Percentiles rank a stretch among this genome's conserved stretches.
phyloP scores from a whole-genome alignment of 2,113 vertebrate genomes.

The Scalopus aquaticus region DNA sequence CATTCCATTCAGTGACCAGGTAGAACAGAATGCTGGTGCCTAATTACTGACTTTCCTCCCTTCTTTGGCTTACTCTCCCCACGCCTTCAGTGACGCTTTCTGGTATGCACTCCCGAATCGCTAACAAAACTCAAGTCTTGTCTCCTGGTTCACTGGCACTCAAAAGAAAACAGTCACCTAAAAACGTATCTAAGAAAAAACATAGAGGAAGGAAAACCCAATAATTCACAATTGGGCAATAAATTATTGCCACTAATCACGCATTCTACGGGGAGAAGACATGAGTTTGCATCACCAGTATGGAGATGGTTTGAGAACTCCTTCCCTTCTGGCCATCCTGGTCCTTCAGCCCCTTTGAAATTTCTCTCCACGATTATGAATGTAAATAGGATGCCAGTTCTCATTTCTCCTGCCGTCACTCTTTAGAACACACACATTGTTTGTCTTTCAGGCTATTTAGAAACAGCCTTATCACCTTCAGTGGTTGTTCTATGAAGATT shows the following conservation, averaged over 20 bases:
- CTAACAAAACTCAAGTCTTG: neutral
- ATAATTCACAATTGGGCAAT: neutral
- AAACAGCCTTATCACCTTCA: neutral
- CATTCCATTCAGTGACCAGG: neutral
- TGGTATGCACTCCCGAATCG: neutral
- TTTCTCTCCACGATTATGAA: neutral
- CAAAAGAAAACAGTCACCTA: neutral
- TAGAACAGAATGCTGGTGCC: neutral
- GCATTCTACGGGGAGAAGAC: neutral
- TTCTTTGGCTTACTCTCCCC: neutral
- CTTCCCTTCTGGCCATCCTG: neutral
- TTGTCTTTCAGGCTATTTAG: slow-evolving; percentile 11
- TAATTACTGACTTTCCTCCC: neutral
- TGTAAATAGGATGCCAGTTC: neutral
- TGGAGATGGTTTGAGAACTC: neutral
- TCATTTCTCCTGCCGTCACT: neutral
- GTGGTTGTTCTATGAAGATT: slow-evolving; percentile 34
- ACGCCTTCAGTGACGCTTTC: neutral
- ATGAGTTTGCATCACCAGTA: neutral
- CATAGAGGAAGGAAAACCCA: neutral
- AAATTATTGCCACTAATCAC: neutral
- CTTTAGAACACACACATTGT: neutral
- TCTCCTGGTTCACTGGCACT: neutral
- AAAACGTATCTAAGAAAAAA: slow-evolving; percentile 31
- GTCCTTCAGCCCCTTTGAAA: neutral